These are phyloP conservation scores for Scrobipalpa costella DNA, from an alignment of 2,888 invertebrate genomes.

Conservation along the genomic window DNA sequence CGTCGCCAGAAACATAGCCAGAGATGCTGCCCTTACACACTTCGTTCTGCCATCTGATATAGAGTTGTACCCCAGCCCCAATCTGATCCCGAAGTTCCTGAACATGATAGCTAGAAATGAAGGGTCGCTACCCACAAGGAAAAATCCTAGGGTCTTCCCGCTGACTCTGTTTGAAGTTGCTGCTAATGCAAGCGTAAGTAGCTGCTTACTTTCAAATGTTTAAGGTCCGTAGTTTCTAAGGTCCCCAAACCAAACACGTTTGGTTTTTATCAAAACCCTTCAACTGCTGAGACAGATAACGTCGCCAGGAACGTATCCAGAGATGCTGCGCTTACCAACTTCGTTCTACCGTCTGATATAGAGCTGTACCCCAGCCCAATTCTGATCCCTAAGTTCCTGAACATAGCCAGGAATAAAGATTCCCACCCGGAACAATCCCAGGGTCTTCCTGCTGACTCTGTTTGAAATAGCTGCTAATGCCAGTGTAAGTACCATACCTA, in stretches of 20 bases:
- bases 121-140: constrained; percentile 82
- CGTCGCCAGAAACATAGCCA: constrained; percentile 93
- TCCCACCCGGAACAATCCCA: constrained; percentile 81
- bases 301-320: no score
- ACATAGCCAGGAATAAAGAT: constrained; percentile 86
- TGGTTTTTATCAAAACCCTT: no score
- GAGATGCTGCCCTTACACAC: constrained; percentile 90
- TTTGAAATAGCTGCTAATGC: constrained; percentile 89
- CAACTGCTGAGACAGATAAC: no score
- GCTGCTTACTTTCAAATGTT: neutral
- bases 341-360: constrained; percentile 92
- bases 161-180: constrained; percentile 94
- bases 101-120: constrained; percentile 90
- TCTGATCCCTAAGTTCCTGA: constrained; percentile 89
- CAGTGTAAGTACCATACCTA: constrained; percentile 64
- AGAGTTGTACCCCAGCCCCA: constrained; percentile 93
- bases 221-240: no score
- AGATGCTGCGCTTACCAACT: no score
- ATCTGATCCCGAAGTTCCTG: constrained; percentile 89
- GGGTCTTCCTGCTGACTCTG: constrained; percentile 93
- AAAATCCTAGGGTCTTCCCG: constrained; percentile 88
- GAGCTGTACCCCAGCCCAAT: constrained; percentile 94
- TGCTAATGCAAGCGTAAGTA: constrained; percentile 64
- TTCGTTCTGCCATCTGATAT: constrained; percentile 93
- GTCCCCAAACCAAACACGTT: no score